Conservation (phyloP, 2,113 vertebrate genomes). For the Esox niger region DNA sequence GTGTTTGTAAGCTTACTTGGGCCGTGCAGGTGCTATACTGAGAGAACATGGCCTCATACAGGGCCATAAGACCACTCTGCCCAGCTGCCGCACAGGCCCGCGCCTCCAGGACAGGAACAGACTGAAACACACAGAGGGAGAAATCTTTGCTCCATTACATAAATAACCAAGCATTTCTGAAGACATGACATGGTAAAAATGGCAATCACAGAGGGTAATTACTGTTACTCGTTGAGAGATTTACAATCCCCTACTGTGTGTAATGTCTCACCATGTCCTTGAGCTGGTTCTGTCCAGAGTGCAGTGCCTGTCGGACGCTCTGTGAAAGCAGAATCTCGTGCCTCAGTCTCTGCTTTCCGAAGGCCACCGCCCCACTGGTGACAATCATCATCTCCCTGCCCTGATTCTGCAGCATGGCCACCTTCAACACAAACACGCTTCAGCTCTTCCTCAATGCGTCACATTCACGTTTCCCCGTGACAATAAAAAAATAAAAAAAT, state of each 20-base stretch:
- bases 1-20: conserved; percentile 76
- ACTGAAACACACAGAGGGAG: conserved; percentile 62
- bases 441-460: no score
- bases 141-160: no score
- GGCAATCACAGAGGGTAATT: no score
- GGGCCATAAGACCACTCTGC: conserved; percentile 97
- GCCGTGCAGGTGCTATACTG: conserved; percentile 98
- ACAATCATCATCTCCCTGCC: conserved; percentile 99
- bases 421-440: conserved; percentile 69
- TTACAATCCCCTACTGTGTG: no score
- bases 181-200: no score
- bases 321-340: conserved; percentile 97
- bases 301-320: conserved; percentile 94
- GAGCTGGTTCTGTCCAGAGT: conserved; percentile 95
- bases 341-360: conserved; percentile 91
- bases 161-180: no score
- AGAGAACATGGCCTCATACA: conserved; percentile 98
- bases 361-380: conserved; percentile 95
- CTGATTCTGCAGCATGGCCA: conserved; percentile 94
- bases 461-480: no score
- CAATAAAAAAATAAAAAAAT: no score
- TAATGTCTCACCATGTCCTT: conserved; percentile 90
- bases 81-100: conserved; percentile 95
- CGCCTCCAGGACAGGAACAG: conserved; percentile 91
- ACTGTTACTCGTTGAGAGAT: no score